Evolutionary conservation across 2,888 invertebrate genomes (phyloP).

Genomic region (Hetaerina titia): DNA sequence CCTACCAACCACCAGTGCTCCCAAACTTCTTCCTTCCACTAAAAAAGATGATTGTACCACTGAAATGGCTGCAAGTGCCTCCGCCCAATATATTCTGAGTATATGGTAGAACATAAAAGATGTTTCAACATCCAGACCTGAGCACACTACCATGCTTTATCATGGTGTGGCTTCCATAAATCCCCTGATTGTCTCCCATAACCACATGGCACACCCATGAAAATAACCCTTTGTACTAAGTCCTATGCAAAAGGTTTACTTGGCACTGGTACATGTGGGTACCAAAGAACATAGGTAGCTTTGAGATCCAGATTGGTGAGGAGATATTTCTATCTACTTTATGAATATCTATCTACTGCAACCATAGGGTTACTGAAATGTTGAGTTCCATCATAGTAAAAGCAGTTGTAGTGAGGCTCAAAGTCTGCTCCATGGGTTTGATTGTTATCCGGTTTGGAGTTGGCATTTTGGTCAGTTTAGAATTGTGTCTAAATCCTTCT

Average conservation of each 20-base stretch:
- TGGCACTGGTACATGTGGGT: neutral
- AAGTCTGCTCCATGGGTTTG: neutral
- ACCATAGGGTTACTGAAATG: neutral
- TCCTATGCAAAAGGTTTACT: neutral
- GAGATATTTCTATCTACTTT: neutral
- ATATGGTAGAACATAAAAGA: neutral
- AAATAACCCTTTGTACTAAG: neutral
- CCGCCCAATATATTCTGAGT: neutral
- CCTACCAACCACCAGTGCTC: too few species aligned
- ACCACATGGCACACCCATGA: neutral
- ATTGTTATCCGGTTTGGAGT: too few species aligned
- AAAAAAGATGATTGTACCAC: too few species aligned
- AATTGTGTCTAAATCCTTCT: neutral
- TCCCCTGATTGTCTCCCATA: neutral
- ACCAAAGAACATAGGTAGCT: neutral
- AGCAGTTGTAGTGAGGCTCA: neutral
- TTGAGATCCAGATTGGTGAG: neutral
- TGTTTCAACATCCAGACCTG: neutral
- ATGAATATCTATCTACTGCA: neutral
- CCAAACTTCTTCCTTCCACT: too few species aligned
- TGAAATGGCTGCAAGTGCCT: too few species aligned
- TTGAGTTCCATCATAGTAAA: neutral
- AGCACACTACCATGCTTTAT: neutral
- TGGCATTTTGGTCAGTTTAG: neutral
- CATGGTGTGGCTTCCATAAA: neutral